These are phyloP conservation scores for Prolemur simus DNA, from an alignment of 2,113 vertebrate species.

Conservation along the genomic window DNA sequence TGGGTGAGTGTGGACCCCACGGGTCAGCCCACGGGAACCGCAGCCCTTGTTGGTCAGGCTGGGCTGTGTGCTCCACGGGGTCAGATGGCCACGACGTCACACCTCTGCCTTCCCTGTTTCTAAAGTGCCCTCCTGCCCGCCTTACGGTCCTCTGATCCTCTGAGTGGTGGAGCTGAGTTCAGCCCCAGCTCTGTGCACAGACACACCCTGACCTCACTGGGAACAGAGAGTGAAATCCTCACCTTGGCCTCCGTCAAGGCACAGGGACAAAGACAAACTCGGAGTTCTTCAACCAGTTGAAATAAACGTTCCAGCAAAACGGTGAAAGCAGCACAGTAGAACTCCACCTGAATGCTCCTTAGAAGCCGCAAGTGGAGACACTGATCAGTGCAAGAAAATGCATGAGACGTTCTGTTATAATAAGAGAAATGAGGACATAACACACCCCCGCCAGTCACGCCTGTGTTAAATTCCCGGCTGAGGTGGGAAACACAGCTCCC, in stretches of 20 bases:
- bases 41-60: accelerated
- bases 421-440: neutral
- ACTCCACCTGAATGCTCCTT: neutral
- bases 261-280: neutral
- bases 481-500: accelerated
- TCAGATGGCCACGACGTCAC: accelerated
- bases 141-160: neutral
- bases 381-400: accelerated
- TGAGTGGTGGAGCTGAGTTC: accelerated
- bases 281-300: neutral
- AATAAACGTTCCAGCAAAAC: neutral
- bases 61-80: accelerated
- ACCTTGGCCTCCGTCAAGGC: neutral
- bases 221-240: neutral
- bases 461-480: neutral
- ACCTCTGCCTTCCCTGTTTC: neutral
- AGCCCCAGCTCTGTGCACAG: neutral
- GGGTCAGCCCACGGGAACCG: accelerated
- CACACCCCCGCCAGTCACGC: too few species aligned
- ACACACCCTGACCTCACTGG: accelerated
- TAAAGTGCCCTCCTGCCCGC: accelerated
- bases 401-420: accelerated
- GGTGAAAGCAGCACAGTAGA: neutral
- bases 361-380: neutral
- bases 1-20: neutral